Conservation (phyloP, 1,140 invertebrate species). For the Caerostris darwini region DNA sequence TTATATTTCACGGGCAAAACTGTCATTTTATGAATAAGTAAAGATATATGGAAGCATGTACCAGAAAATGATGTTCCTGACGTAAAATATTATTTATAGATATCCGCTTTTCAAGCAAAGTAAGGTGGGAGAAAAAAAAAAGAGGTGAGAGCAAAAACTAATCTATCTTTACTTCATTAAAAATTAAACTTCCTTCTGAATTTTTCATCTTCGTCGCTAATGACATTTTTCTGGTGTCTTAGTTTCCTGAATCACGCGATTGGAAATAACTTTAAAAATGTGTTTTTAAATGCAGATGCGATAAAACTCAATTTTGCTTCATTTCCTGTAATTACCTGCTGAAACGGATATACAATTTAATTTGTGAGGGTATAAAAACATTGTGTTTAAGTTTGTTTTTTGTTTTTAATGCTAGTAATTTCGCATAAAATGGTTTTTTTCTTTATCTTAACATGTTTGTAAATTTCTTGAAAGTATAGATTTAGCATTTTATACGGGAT, state of each 20-base stretch:
- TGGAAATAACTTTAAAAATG: not conserved
- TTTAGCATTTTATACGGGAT: no score
- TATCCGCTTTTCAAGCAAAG: not conserved
- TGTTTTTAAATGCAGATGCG: constrained; percentile 15
- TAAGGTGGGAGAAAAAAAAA: not conserved
- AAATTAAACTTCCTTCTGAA: constrained; percentile 50
- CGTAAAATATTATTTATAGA: constrained; percentile 63
- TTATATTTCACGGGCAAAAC: constrained; percentile 32
- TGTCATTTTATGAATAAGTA: constrained; percentile 24
- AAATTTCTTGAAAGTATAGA: no score
- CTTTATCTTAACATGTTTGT: no score
- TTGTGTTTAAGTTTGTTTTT: no score
- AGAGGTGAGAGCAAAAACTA: not conserved
- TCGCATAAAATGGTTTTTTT: no score
- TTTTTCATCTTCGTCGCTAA: not conserved
- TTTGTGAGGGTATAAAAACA: not conserved
- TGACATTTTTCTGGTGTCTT: constrained; percentile 25
- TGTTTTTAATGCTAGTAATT: no score
- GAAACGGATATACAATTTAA: not conserved
- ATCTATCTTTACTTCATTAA: constrained; percentile 29
- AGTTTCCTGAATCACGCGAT: not conserved
- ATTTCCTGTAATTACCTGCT: not conserved
- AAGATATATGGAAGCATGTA: not conserved
- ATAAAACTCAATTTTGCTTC: not conserved
- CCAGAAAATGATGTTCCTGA: constrained; percentile 20